Percentiles rank a stretch among this genome's conserved stretches.
Conservation (phyloP, 53 echinoderm and acorn worm species). For the Echinometra lucunter region DNA sequence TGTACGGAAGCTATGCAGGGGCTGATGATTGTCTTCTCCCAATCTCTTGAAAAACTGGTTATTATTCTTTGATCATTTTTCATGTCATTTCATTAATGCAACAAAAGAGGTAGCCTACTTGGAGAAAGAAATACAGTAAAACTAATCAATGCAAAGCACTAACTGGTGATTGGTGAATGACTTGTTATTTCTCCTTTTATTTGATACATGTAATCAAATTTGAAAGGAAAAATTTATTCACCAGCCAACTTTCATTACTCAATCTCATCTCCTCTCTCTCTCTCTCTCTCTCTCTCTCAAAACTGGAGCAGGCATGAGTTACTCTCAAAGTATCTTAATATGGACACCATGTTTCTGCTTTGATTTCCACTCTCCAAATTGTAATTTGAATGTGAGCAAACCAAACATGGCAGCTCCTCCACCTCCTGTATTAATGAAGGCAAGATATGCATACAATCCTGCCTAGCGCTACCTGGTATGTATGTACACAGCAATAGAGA, state of each 20-base stretch:
- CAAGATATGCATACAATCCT: conserved; percentile 27
- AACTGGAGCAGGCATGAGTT: not conserved
- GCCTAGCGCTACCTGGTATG: conserved; percentile 51
- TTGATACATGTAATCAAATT: not conserved
- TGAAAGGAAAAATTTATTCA: not conserved
- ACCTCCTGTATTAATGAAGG: conserved; percentile 6
- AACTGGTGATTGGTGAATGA: not conserved
- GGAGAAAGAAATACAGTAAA: not conserved
- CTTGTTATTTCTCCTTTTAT: not conserved
- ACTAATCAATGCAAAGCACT: not conserved
- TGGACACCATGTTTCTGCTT: conserved; percentile 48
- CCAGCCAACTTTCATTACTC: not conserved
- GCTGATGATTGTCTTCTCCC: too few species aligned
- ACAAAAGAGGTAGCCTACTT: not conserved
- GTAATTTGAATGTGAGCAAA: conserved; percentile 43
- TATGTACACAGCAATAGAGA: conserved; percentile 49
- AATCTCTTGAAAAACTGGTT: too few species aligned
- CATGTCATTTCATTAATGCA: not conserved
- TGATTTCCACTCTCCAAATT: conserved; percentile 43
- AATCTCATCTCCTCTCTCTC: not conserved
- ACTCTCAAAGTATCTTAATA: conserved; percentile 20
- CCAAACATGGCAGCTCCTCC: conserved; percentile 40
- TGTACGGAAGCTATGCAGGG: too few species aligned
- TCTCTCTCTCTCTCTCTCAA: not conserved
- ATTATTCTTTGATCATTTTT: not conserved